Evolutionary conservation across 37 sponge, comb jelly and placozoan genomes (phyloP).

Genomic region (Lycopodina hypogea): DNA sequence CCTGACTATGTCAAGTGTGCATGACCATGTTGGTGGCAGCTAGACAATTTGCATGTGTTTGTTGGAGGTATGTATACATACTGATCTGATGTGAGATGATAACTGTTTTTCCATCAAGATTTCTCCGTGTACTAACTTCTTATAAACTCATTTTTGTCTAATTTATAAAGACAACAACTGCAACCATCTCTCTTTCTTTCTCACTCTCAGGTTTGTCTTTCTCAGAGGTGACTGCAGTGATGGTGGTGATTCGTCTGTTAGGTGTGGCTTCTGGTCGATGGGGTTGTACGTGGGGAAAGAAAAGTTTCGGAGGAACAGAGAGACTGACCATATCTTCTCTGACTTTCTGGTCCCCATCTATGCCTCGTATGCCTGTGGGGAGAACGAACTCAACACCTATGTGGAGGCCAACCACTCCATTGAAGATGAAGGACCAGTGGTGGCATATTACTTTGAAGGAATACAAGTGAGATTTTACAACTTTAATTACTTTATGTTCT

Average conservation of each 20-base stretch:
- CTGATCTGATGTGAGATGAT: too few relatives aligned
- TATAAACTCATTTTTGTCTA: too few relatives aligned
- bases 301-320: not conserved
- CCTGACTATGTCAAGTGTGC: too few relatives aligned
- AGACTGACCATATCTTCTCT: not conserved
- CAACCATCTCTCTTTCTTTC: too few relatives aligned
- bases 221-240: not conserved
- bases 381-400: constrained; percentile 1
- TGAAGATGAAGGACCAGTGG: not conserved
- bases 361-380: constrained; percentile 12
- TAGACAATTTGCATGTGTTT: too few relatives aligned
- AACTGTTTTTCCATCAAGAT: too few relatives aligned
- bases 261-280: constrained; percentile 12
- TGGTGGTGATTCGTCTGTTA: not conserved
- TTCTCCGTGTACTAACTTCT: too few relatives aligned
- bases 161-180: too few relatives aligned
- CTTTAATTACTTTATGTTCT: too few relatives aligned
- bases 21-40: too few relatives aligned
- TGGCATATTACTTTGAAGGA: not conserved
- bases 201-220: not conserved
- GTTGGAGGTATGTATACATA: too few relatives aligned
- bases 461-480: not conserved
- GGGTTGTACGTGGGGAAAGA: not conserved
- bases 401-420: not conserved
- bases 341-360: not conserved